Evolutionary conservation across 2,888 invertebrate species (phyloP), one percentile per base, ranked within the genome.

Genomic region (Drosophila longiperda): DNA sequence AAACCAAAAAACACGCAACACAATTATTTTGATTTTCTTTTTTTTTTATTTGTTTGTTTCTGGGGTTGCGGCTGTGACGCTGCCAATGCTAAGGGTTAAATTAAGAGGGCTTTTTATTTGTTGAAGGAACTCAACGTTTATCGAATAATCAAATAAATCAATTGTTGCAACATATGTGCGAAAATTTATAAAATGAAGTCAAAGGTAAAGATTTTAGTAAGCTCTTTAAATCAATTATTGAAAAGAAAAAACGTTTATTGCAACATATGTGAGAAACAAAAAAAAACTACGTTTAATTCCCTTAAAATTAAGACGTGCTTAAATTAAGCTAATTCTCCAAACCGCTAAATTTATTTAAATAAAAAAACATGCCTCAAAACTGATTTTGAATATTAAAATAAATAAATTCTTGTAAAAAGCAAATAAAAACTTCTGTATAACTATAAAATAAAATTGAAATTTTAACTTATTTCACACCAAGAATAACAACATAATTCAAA

Each of bases 31-130:
- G 17, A 52, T 63, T 65, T 45, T 36, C 9, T 1, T 38, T 15
- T 17, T 1, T 38, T 15, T 17, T 20, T n/a, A 29, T 12, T 42
- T 54, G 12, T 54, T 34, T 17, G 54, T 7, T 52, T 8, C 1
- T 70, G 76, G 77, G 77, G 76, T 77, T 80, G 77, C 50, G 66
- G 36, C 62, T 59, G 54, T 52, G n/a, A 29, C 20, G 12, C 59
- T 38, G 15, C 1, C 15, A 26, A 23, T 20, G 38, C 33, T 66
- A 85, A 69, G 87, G 87, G 87, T 83, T 86, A 83, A 80, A 62
- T 50, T 59, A 26, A 20, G 15, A 23, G 50, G 11, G 9, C 36
- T 32, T 38, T 53, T 40, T 20, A 23, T 20, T 12, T 20, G 45
- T 38, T 5, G 12, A 12, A 45, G 45, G 36, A 29, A 20, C 32